phyloP scores from a whole-genome alignment of 2,888 invertebrate species.

The Helicoverpa assulta region DNA sequence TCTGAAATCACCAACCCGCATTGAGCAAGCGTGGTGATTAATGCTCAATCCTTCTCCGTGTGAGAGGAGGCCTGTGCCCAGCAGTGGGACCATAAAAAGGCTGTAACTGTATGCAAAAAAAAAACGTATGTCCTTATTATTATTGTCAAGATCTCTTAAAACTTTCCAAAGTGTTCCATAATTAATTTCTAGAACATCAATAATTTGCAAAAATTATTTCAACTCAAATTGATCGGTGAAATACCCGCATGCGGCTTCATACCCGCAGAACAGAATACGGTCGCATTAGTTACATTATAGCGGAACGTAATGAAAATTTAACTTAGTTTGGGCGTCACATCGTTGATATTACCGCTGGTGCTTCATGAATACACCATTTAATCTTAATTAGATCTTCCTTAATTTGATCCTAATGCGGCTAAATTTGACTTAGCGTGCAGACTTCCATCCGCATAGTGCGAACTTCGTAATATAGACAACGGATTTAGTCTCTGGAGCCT shows the following conservation, averaged over 20 bases:
- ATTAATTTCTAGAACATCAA: too few species aligned
- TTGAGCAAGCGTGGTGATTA: too few species aligned
- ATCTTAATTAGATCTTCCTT: constrained; percentile 39
- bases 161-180: too few species aligned
- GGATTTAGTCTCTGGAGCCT: constrained; percentile 13
- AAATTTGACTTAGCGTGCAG: constrained; percentile 8
- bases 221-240: neutral
- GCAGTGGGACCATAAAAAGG: too few species aligned
- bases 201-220: neutral
- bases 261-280: neutral
- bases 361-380: constrained; percentile 19
- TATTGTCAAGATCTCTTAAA: too few species aligned
- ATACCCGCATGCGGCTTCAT: neutral
- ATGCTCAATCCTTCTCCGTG: too few species aligned
- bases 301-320: neutral
- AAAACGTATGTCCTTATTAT: too few species aligned
- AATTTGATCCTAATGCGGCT: constrained; percentile 14
- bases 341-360: neutral
- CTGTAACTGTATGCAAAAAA: too few species aligned
- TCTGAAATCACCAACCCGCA: too few species aligned
- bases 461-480: neutral
- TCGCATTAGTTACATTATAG: neutral
- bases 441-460: constrained; percentile 3
- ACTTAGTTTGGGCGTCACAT: neutral
- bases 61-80: too few species aligned